These are phyloP conservation scores for Eospalax fontanierii DNA, from an alignment of 2,797 vertebrate species.

Conservation along the genomic window DNA sequence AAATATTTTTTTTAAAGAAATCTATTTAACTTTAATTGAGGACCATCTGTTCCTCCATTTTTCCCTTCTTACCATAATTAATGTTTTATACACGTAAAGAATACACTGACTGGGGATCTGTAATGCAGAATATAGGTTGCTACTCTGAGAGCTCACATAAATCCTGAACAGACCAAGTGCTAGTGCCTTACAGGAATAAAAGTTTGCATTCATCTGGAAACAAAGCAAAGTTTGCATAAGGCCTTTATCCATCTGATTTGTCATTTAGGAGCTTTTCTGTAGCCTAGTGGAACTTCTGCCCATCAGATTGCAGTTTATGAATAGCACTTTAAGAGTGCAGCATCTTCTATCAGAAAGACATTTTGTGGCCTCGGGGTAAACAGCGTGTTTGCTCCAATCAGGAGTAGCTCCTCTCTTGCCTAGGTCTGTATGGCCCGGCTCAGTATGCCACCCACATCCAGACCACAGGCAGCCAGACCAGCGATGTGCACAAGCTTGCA, in stretches of 20 bases:
- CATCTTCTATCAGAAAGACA: conserved; percentile 63
- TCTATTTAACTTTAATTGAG: conserved; percentile 8
- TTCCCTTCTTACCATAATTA: background rate
- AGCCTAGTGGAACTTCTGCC: conserved; percentile 48
- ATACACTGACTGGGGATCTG: background rate
- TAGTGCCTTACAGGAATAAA: conserved; percentile 42
- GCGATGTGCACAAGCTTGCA: conserved; percentile 81
- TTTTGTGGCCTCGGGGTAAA: conserved; percentile 56
- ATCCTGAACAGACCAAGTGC: background rate
- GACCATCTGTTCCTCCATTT: conserved; percentile 1
- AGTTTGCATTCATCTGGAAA: conserved; percentile 42
- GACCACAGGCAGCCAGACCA: conserved; percentile 87
- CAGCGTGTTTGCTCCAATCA: background rate
- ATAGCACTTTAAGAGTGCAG: conserved; percentile 37
- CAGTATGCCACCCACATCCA: conserved; percentile 86
- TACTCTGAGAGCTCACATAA: background rate
- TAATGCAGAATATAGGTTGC: background rate
- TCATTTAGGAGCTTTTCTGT: conserved; percentile 54
- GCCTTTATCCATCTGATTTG: conserved; percentile 42
- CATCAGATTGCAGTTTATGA: conserved; percentile 60
- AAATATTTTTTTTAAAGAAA: background rate
- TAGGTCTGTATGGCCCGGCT: conserved; percentile 60
- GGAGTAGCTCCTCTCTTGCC: conserved; percentile 42
- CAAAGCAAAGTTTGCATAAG: conserved; percentile 31
- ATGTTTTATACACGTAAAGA: conserved; percentile 56